Evolutionary conservation across 2,797 vertebrate genomes (phyloP), one percentile per base, ranked within the genome.

Genomic region (Coregonus suidteri): DNA sequence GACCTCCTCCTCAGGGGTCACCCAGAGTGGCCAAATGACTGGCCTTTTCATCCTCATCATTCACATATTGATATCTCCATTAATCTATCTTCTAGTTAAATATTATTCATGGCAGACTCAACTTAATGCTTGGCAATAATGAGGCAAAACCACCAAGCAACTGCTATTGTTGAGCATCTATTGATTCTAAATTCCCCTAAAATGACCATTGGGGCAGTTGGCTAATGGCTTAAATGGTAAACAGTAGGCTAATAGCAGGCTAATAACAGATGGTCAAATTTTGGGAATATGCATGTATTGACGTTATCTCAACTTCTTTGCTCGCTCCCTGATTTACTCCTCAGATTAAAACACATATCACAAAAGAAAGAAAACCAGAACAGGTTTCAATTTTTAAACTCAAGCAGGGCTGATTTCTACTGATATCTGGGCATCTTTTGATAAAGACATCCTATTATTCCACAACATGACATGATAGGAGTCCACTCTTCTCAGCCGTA

Each of bases 371-470:
- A 47, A 11, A 47, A 47, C 2, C 9, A 47, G 41, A 78, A 73
- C 82, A 81, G 78, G 73, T 87, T 91, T 83, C 84, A 81, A 87
- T 87, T 84, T 87, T 88, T 75, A 89, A 85, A 85, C 87, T 84
- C 79, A 80, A 76, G 73, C 80, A 72, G 64, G 69, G 88, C 85
- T 81, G 85, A 89, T 91, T 92, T 92, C 91, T 80, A 89, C 85
- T 80, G 85, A 89, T 91, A 93, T 92, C 91, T 76, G 85, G 88
- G 87, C 90, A 93, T 92, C 89, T 90, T 83, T 83, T 88, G 91
- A 93, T 93, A 91, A 91, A 93, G 91, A 91, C 90, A 88, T 93
- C 88, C 90, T 91, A 93, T 93, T 93, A 88, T 87, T 90, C 81
- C 86, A 83, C 89, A 90, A 90, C 90, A 92, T 88, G 89, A 93